Conservation (phyloP, 2,888 invertebrate species). For the Scaptomyza flava region DNA sequence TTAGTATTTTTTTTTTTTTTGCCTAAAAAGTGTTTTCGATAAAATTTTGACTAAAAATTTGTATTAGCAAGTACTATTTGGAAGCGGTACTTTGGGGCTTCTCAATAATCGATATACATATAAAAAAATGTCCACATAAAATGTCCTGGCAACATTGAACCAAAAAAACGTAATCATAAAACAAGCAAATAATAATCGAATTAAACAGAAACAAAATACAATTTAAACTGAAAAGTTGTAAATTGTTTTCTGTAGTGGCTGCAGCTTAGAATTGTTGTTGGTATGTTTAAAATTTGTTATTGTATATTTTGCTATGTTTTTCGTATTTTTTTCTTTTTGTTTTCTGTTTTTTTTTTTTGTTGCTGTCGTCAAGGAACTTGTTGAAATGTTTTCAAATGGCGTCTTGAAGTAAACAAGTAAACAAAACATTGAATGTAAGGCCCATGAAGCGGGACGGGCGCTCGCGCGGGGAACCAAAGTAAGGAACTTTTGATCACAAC, state of each 20-base stretch:
- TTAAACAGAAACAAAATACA: conserved; percentile 6
- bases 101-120: conserved; percentile 20
- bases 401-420: conserved; percentile 56
- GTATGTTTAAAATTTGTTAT: conserved; percentile 25
- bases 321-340: conserved; percentile 18
- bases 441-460: conserved; percentile 58
- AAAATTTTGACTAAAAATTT: conserved; percentile 84
- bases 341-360: conserved; percentile 12
- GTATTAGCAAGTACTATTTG: conserved; percentile 70
- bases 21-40: conserved; percentile 66
- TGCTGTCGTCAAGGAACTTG: conserved; percentile 67
- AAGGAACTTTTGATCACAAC: conserved; percentile 83
- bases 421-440: conserved; percentile 63
- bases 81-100: conserved; percentile 40
- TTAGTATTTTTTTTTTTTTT: conserved; percentile 51
- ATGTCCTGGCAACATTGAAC: conserved; percentile 44
- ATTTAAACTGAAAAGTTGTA: too few relatives aligned
- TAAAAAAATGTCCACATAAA: conserved; percentile 23
- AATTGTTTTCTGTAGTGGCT: conserved; percentile 15
- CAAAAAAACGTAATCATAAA: conserved; percentile 32
- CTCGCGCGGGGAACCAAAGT: conserved; percentile 79
- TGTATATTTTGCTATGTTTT: conserved; percentile 69
- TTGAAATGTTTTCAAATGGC: conserved; percentile 74
- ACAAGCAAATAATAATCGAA: conserved; percentile 31
- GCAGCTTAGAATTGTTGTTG: conserved; percentile 9